Base-by-base conservation (phyloP, 2,113 vertebrate species). In the Anser cygnoides region DNA sequence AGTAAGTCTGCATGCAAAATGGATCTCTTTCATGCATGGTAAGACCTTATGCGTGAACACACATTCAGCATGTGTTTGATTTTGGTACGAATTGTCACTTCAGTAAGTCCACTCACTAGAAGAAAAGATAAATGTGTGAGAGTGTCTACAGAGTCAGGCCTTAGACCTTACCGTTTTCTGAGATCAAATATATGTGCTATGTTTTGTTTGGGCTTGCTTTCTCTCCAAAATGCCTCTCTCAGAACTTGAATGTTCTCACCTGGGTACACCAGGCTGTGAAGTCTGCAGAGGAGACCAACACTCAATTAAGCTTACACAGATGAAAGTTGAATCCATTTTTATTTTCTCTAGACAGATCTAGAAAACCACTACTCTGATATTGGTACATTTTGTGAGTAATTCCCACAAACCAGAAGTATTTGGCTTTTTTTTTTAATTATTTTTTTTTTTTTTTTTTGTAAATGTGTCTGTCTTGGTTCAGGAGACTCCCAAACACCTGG, bases 201-300 rank as follows among this genome's bases (percentile, higher is more conserved):
- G n/a, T 28, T 20, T 37, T 8, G 75, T 79, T 70, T 84, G 50
- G 46, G 25, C 12, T 52, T 61, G 28, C 6, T 57, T 84, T 77
- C 54, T 65, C 57, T 87, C 4, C 14, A 50, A 43, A 77, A 52
- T 57, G 12, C 33, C 35, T 86, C 68, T 72, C 37, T 21, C 18
- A 87, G 58, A 20, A 37, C n/a, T 78, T 2, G 6, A 28, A 57
- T 57, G 9, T 28, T 41, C 44, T 66, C 41, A 74, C n/a, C 26
- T 65, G 25, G 57, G 46, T 23, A 44, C 43, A 33, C 20, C 39
- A 57, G 50, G 13, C n/a, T 21, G n/a, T 22, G 16, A 54, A 68
- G 8, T 11, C 20, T 50, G 55, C 35, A 26, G 10, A 52, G 50
- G 25, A 74, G 10, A 75, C 7, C 16, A 44, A 84, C 0, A 0